Evolutionary conservation across 2,113 vertebrate genomes (phyloP), one percentile per base, ranked within the genome.

Genomic region (Pao palembangensis): DNA sequence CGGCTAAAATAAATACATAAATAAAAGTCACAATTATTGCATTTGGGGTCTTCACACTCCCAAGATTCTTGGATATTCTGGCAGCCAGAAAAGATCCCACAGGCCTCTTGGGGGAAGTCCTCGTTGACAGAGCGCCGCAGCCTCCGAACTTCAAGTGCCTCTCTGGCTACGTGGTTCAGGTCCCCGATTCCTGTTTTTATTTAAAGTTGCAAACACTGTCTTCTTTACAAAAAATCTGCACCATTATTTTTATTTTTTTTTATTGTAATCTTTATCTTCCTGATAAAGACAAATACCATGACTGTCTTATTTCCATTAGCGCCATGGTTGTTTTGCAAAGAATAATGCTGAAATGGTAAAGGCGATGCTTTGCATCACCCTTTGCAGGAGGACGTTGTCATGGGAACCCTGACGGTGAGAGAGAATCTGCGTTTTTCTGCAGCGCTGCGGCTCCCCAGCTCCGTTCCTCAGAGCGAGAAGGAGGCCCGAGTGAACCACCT

Each of bases 151-250:
- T 98, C 80, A 98, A 98, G 71, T 97, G 93, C 56, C 92, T 91
- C 61, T 95, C 95, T 46, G 96, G 97, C 46, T 99, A 98, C 0
- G 96, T 99, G 3, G 94, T 97, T 28, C 96, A 98, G 90, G 96
- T 96, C 10, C 25, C 62, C 6, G 53, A 72, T 59, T 5, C 13
- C 4, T 51, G 41, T 16, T 17, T 53, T 23, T 23, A 23, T 23
- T 23, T 2, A 23, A 23, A 23, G 21, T 23, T 23, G 2, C 3
- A 23, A 23, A 23, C 21, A 23, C 21, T 23, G 43, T 15, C 15
- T 6, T 44, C 11, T 16, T 47, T n/a, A 47, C 16, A 16, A 17
- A n/a, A 47, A n/a, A 16, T n/a, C 15, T 28, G 25, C 25, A 28
- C 1, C 25, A 28, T 1, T 47, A 16, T n/a, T 17, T 47, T 17